Percentiles rank a stretch among this genome's conserved stretches.
These are phyloP conservation scores for Morbakka virulenta DNA, from an alignment of 30 jellyfish, hydroid and myxozoan genomes.

Conservation along the genomic window DNA sequence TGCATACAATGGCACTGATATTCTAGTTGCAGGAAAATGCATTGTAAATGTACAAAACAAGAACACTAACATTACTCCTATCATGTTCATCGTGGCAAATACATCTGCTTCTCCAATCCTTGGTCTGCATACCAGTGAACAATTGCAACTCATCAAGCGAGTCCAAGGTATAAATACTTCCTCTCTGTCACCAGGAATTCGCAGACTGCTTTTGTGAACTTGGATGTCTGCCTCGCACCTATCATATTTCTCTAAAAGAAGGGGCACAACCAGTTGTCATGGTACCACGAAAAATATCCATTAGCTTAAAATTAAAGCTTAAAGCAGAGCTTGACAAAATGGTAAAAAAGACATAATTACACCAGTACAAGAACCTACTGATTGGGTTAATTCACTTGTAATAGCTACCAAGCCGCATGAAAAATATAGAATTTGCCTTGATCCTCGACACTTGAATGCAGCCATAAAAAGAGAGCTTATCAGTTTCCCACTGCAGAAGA, in stretches of 20 bases:
- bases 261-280: neutral
- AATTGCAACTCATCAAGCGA: neutral
- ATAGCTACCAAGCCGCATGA: neutral
- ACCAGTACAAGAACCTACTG: neutral
- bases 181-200: neutral
- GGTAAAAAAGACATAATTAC: neutral
- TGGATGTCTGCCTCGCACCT: neutral
- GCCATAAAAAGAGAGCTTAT: constrained; percentile 57
- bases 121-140: neutral
- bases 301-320: neutral
- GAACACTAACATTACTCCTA: neutral
- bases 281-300: neutral
- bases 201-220: neutral
- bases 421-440: constrained; percentile 72
- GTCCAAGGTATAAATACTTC: neutral
- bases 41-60: neutral
- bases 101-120: neutral
- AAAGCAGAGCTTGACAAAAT: neutral
- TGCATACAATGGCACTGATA: neutral
- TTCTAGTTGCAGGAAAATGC: neutral
- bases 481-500: constrained; percentile 72
- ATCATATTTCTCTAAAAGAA: neutral
- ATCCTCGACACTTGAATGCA: constrained; percentile 51
- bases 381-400: neutral
- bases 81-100: neutral